A percentile compares a stretch with the other conserved stretches of the same genome.
Evolutionary conservation across 2,113 vertebrate species (phyloP).

Genomic region (Hemiprocne comata): DNA sequence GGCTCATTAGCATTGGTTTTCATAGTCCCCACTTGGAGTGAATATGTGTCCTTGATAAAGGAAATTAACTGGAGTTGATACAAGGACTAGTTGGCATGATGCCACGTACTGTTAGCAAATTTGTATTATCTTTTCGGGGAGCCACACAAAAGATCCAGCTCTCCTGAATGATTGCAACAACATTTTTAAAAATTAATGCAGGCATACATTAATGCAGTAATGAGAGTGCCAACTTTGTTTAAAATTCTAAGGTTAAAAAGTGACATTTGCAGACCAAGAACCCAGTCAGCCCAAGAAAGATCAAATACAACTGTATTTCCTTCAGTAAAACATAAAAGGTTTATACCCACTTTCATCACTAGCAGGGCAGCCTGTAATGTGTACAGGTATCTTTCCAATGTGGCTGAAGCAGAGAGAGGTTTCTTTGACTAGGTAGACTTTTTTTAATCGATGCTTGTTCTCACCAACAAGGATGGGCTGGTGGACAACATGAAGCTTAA

Average conservation of each 20-base stretch:
- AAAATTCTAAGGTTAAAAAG: neutral
- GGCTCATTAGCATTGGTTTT: conserved; percentile 68
- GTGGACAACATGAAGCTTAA: too few species aligned
- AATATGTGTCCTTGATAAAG: conserved; percentile 5
- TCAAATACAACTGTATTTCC: neutral
- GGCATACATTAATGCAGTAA: neutral
- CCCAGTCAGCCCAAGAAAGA: neutral
- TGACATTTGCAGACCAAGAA: neutral
- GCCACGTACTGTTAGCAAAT: conserved; percentile 28
- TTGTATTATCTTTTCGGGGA: neutral
- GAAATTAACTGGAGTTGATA: conserved; percentile 22
- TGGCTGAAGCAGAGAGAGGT: neutral
- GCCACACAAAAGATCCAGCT: conserved; percentile 11
- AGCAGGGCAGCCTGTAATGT: neutral
- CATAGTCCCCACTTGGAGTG: conserved; percentile 28
- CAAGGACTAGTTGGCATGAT: conserved; percentile 31
- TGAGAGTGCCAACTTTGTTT: neutral
- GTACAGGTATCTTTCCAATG: neutral
- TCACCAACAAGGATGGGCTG: neutral
- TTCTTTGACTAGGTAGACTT: neutral
- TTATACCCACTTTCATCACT: neutral
- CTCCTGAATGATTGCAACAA: neutral
- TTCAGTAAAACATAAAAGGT: neutral
- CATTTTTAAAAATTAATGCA: conserved; percentile 3
- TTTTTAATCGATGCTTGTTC: neutral